These are phyloP conservation scores for Archocentrus centrarchus DNA, from an alignment of 2,113 vertebrate genomes.

Conservation along the genomic window DNA sequence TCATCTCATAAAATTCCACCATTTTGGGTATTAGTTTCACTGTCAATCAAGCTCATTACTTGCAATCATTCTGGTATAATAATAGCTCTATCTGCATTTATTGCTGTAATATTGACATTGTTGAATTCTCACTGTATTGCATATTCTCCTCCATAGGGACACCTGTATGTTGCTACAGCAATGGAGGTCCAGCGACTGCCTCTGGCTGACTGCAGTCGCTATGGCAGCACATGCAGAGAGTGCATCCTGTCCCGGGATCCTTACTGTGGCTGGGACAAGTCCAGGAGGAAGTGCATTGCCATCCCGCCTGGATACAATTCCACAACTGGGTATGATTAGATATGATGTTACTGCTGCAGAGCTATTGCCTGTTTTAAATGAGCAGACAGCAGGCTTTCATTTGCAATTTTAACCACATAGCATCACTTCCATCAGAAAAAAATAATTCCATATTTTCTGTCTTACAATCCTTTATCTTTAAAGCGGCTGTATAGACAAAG, in stretches of 20 bases:
- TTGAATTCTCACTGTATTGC: background rate
- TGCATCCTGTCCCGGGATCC: constrained; percentile 85
- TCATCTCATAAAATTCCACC: background rate
- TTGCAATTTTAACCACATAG: background rate
- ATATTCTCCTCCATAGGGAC: constrained; percentile 71
- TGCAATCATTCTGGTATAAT: background rate
- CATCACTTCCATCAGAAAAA: background rate
- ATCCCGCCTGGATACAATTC: constrained; percentile 76
- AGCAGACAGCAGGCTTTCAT: background rate
- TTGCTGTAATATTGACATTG: background rate
- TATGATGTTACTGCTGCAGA: constrained; percentile 34
- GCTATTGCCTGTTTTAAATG: background rate
- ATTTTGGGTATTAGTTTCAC: background rate
- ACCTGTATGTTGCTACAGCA: constrained; percentile 83
- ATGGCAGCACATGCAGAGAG: constrained; percentile 83
- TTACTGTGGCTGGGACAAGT: constrained; percentile 84
- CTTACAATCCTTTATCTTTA: background rate
- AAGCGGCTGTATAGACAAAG: background rate
- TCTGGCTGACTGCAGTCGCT: constrained; percentile 82
- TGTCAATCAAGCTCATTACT: background rate
- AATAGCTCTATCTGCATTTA: background rate
- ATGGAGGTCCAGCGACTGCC: constrained; percentile 82
- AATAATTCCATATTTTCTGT: accelerated
- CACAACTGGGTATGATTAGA: constrained; percentile 75
- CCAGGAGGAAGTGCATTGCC: constrained; percentile 76